A percentile compares a stretch with the other conserved stretches of the same genome.
These are phyloP conservation scores for Diprion similis DNA, from an alignment of 1,140 invertebrate genomes.

Conservation along the genomic window DNA sequence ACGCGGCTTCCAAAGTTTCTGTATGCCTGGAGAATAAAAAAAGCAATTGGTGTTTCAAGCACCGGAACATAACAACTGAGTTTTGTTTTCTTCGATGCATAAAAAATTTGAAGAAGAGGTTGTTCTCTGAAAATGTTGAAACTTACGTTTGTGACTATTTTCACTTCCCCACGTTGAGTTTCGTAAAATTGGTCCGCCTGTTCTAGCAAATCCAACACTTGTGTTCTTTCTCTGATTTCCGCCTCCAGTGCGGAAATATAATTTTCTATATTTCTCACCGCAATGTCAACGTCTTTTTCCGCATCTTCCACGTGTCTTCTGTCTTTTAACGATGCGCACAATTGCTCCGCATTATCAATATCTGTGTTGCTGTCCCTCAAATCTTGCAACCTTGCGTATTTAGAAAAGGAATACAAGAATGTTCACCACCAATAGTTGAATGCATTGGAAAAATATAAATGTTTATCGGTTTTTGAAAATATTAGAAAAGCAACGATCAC, in stretches of 20 bases:
- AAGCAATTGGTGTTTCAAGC: conserved; percentile 19
- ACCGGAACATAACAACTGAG: neutral
- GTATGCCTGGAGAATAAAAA: conserved; percentile 75
- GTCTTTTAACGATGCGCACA: conserved; percentile 79
- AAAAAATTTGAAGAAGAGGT: neutral
- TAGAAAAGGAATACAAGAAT: conserved; percentile 9
- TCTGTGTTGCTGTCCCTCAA: conserved; percentile 53
- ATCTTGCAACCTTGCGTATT: conserved; percentile 42
- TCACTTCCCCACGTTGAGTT: conserved; percentile 88
- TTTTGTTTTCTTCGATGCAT: too few species aligned
- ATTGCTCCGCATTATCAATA: conserved; percentile 69
- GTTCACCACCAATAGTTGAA: too few species aligned
- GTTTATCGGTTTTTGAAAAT: too few species aligned
- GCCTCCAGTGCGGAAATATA: conserved; percentile 81
- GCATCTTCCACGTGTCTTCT: conserved; percentile 84
- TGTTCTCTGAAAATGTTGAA: conserved; percentile 11
- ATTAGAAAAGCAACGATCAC: too few species aligned
- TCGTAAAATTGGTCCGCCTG: conserved; percentile 88
- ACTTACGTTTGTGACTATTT: conserved; percentile 91
- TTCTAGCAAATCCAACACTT: conserved; percentile 77
- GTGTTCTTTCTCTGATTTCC: conserved; percentile 81
- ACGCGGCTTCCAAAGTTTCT: conserved; percentile 89
- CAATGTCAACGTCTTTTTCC: conserved; percentile 86
- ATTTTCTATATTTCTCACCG: conserved; percentile 77
- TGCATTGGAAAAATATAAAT: too few species aligned